Conservation (phyloP, 2,797 vertebrate species). For the Acomys russatus region DNA sequence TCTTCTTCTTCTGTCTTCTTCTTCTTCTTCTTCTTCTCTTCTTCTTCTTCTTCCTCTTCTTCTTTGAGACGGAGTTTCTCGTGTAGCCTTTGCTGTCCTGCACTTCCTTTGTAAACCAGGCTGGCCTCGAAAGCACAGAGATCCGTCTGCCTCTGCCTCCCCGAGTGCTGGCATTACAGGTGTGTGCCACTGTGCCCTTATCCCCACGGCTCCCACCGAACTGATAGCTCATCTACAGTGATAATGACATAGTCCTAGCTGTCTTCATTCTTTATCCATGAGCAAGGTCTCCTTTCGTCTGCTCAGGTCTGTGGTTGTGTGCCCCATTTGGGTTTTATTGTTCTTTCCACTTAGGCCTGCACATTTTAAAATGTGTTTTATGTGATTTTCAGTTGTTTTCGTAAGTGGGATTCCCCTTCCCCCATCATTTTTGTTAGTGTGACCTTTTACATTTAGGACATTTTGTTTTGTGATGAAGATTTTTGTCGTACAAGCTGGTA, state of each 20-base stretch:
- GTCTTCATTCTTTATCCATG: not conserved
- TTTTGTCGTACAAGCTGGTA: not conserved
- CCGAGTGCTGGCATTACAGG: too few relatives aligned
- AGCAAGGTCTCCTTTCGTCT: not conserved
- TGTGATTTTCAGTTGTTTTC: conserved; percentile 11
- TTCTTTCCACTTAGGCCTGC: not conserved
- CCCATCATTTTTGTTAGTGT: not conserved
- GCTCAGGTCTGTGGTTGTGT: not conserved
- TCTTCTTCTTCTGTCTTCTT: too few relatives aligned
- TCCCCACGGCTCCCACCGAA: not conserved
- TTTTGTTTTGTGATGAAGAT: conserved; percentile 39
- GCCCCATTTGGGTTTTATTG: not conserved
- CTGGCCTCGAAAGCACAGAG: too few relatives aligned
- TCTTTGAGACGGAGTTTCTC: too few relatives aligned
- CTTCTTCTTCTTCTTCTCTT: too few relatives aligned
- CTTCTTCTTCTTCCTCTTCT: not conserved
- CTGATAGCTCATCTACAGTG: not conserved
- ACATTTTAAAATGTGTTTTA: not conserved
- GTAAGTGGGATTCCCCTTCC: not conserved
- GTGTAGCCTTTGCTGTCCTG: too few relatives aligned
- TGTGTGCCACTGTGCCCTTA: not conserved
- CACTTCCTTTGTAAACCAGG: too few relatives aligned
- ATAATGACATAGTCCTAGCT: not conserved
- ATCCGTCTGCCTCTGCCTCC: too few relatives aligned
- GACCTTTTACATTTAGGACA: conserved; percentile 36